Evolutionary conservation across 2,113 vertebrate genomes (phyloP).

Genomic region (Melanotaenia duboulayi): DNA sequence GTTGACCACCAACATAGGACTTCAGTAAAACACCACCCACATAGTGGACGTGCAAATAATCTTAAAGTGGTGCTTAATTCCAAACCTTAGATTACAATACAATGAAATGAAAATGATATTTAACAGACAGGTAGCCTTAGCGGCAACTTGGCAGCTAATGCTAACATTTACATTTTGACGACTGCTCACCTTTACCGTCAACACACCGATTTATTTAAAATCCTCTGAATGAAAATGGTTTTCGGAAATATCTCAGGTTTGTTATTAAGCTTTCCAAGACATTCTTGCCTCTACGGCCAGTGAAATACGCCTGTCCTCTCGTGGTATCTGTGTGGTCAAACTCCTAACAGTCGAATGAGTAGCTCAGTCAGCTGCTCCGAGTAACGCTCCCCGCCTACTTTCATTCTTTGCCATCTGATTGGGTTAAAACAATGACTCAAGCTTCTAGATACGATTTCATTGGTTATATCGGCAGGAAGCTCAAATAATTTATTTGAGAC

Average conservation of each 20-base stretch:
- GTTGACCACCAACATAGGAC: neutral
- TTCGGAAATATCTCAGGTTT: neutral
- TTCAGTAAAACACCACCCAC: slow-evolving; percentile 7
- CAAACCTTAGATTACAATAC: neutral
- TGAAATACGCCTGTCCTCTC: neutral
- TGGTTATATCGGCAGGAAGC: slow-evolving; percentile 50
- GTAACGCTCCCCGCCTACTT: slow-evolving; percentile 42
- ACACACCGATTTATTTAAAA: slow-evolving; percentile 8
- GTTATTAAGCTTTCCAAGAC: slow-evolving; percentile 26
- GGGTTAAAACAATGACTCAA: slow-evolving; percentile 5
- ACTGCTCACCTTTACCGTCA: slow-evolving; percentile 59
- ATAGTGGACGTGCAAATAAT: neutral
- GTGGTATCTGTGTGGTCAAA: slow-evolving; percentile 36
- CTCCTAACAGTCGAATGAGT: slow-evolving; percentile 14
- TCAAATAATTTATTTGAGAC: slow-evolving; percentile 10
- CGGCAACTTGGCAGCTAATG: slow-evolving; percentile 43
- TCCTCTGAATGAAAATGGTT: neutral
- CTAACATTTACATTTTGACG: slow-evolving; percentile 27
- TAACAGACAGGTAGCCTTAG: neutral
- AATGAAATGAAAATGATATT: neutral
- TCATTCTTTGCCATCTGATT: slow-evolving; percentile 47
- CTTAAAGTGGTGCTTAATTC: neutral
- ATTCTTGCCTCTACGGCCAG: slow-evolving; percentile 46
- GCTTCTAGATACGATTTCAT: slow-evolving; percentile 33
- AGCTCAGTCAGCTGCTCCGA: slow-evolving; percentile 34